phyloP scores from a whole-genome alignment of 1,140 invertebrate genomes.

The Kradibia gibbosae region DNA sequence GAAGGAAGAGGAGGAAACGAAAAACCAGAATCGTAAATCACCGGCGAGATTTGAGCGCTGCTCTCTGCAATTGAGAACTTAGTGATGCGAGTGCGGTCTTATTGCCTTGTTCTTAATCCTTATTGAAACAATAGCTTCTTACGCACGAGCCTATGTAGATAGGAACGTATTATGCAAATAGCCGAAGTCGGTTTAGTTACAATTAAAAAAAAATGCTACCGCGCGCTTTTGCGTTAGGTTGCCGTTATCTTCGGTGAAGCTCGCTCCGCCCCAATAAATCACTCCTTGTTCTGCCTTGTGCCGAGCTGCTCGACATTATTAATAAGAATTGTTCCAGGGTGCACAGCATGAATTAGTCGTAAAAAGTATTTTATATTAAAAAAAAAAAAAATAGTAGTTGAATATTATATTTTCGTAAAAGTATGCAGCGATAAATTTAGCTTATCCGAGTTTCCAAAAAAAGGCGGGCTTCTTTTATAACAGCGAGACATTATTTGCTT shows the following conservation, averaged over 20 bases:
- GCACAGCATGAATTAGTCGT: not conserved
- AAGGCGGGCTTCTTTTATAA: slow-evolving; percentile 38
- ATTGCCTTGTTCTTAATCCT: too few species aligned
- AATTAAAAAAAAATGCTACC: too few species aligned
- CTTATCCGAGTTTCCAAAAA: not conserved
- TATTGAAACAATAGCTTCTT: too few species aligned
- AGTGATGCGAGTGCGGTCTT: too few species aligned
- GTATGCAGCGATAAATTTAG: slow-evolving; percentile 2
- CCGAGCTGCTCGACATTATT: not conserved
- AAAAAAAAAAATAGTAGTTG: not conserved
- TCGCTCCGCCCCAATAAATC: not conserved
- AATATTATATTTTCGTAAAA: not conserved
- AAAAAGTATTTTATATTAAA: too few species aligned
- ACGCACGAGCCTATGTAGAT: too few species aligned
- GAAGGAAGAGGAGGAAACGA: not conserved
- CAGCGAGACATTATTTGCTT: not conserved
- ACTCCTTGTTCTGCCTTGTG: too few species aligned
- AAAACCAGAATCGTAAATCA: not conserved
- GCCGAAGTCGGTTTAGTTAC: too few species aligned
- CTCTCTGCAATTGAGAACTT: too few species aligned
- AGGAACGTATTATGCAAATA: too few species aligned
- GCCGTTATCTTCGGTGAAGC: not conserved
- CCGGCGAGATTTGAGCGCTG: too few species aligned
- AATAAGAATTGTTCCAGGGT: not conserved
- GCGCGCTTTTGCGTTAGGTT: too few species aligned